A percentile compares a stretch with the other conserved stretches of the same genome.
Conservation (phyloP, 2,113 vertebrate genomes). For the Pygoscelis antarcticus region DNA sequence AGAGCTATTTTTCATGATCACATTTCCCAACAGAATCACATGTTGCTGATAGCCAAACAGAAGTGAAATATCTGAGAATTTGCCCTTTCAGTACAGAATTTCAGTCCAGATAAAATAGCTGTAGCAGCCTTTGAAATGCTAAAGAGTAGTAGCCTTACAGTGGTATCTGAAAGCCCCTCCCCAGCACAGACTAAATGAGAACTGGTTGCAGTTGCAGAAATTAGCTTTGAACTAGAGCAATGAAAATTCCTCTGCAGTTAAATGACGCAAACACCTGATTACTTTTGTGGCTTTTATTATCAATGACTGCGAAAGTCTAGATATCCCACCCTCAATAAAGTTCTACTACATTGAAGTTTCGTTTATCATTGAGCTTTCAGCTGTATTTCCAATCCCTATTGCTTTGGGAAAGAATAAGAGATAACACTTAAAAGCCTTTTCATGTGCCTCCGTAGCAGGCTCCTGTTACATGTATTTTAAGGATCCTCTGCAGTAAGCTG, state of each 20-base stretch:
- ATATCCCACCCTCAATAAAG: background rate
- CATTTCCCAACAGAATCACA: background rate
- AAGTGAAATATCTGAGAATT: background rate
- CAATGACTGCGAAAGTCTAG: background rate
- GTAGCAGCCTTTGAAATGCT: slow-evolving; percentile 22
- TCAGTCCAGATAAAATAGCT: background rate
- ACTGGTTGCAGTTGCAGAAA: background rate
- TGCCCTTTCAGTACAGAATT: background rate
- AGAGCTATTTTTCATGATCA: background rate
- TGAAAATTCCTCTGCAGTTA: background rate
- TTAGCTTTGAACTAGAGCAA: slow-evolving; percentile 11
- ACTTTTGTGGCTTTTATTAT: background rate
- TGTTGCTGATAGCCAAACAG: background rate
- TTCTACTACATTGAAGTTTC: background rate
- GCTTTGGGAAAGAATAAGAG: background rate
- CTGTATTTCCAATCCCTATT: background rate
- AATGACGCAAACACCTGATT: background rate
- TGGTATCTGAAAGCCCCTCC: background rate
- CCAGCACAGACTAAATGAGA: background rate
- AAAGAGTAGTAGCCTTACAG: background rate
- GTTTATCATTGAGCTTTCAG: background rate
- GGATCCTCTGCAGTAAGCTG: background rate
- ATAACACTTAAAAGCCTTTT: background rate
- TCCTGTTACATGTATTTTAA: background rate
- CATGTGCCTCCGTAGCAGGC: background rate